Evolutionary conservation across 1,140 invertebrate genomes (phyloP).

Genomic region (Eurosta solidaginis): DNA sequence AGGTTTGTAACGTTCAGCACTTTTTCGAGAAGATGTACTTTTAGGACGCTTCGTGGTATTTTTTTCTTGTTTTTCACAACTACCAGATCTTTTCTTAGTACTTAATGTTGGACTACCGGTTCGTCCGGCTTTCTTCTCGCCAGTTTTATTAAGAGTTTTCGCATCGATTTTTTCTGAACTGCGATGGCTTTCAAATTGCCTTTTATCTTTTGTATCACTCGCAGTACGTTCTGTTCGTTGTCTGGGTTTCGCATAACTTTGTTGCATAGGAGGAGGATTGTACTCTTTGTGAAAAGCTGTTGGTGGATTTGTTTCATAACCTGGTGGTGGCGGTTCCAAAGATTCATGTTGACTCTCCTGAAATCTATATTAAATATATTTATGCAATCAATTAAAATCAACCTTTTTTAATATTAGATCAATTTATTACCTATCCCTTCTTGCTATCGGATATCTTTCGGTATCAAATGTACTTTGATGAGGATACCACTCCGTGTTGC

Average conservation of each 20-base stretch:
- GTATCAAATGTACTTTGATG: conserved; percentile 11
- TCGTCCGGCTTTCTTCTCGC: neutral
- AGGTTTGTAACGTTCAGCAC: neutral
- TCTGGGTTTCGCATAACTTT: neutral
- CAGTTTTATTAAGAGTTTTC: neutral
- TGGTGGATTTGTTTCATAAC: conserved; percentile 54
- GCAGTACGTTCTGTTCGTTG: conserved; percentile 10
- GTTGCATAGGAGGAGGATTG: neutral
- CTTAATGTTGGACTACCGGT: neutral
- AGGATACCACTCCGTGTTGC: neutral
- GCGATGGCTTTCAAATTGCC: neutral
- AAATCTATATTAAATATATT: conserved; percentile 13
- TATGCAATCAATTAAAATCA: neutral
- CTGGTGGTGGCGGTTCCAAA: conserved; percentile 62
- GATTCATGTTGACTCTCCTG: conserved; percentile 61
- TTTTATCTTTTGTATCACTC: neutral
- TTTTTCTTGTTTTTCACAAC: conserved; percentile 7
- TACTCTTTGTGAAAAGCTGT: conserved; percentile 20
- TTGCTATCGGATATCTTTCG: neutral
- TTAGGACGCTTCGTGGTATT: neutral
- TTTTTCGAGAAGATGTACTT: neutral
- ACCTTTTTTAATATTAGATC: neutral
- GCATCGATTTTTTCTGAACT: neutral
- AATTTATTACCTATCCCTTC: conserved; percentile 11
- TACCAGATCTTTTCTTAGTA: neutral